Percentiles rank a stretch among this genome's conserved stretches.
Evolutionary conservation across 2,888 invertebrate species (phyloP).

Genomic region (Melikaiella ostensackeni): DNA sequence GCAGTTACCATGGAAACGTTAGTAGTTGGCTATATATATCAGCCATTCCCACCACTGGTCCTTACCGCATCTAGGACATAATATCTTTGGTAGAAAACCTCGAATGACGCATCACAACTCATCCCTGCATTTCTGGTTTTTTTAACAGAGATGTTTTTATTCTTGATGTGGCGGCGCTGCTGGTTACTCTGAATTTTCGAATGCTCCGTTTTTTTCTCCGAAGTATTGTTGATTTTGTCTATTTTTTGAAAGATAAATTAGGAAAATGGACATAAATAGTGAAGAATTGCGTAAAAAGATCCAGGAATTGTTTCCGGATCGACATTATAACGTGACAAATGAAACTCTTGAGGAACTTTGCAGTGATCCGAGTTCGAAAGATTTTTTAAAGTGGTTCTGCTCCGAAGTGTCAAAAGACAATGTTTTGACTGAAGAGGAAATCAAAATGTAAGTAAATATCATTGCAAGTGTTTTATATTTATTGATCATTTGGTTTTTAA

Average conservation of each 20-base stretch:
- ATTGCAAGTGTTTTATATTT: neutral
- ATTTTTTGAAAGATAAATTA: conserved; percentile 45
- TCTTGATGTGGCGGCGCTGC: neutral
- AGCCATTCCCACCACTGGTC: too few species aligned
- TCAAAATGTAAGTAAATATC: conserved; percentile 63
- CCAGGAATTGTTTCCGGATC: conserved; percentile 62
- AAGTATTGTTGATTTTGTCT: neutral
- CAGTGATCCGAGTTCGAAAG: conserved; percentile 62
- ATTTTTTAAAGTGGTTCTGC: conserved; percentile 72
- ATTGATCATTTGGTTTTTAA: neutral
- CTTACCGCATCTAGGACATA: too few species aligned
- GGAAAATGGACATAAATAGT: conserved; percentile 61
- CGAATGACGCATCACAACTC: too few species aligned
- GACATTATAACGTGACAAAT: conserved; percentile 60
- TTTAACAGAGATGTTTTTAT: neutral
- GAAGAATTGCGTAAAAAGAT: conserved; percentile 64
- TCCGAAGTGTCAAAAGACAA: conserved; percentile 66
- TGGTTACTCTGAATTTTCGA: neutral
- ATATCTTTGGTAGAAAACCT: too few species aligned
- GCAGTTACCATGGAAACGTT: too few species aligned
- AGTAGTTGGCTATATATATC: too few species aligned
- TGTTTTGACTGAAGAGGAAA: conserved; percentile 65
- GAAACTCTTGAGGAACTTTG: conserved; percentile 66
- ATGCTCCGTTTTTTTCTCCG: neutral
- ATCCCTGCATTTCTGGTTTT: too few species aligned